Base-by-base conservation (phyloP, 2,113 vertebrate genomes). In the Pipa parva region DNA sequence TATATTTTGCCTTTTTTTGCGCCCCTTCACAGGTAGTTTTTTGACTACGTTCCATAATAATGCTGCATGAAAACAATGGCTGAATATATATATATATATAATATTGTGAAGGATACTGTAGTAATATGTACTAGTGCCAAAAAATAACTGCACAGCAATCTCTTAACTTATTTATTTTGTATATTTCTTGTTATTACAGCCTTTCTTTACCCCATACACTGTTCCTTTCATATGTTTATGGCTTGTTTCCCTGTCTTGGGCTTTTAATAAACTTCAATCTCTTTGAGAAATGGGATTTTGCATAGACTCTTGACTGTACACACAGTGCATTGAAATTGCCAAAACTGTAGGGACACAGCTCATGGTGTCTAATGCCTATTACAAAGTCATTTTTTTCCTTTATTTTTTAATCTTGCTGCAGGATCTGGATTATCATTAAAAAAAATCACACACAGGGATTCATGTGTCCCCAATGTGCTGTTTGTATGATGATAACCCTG, bases 401-500 rank as follows among this genome's bases (percentile, higher is more conserved):
- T 49, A 49, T 24, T 49, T 49, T 59, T 29, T 54, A 50, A 61
- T 69, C 66, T 61, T 33, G 45, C 56, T 22, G 48, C 49, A 54
- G 49, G 36, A 61, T 48, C 46, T 45, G 50, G 59, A 42, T 69
- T 69, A 69, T 69, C 66, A 69, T 60, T 58, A 69, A 42, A 69
- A 20, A 67, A 50, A 54, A 58, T 61, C 45, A 57, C 60, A 48
- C 60, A 51, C 58, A 45, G 48, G 66, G 48, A 60, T 58, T 48
- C 57, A 29, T 27, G 36, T 59, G 58, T 61, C 57, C 66, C 57
- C 26, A 49, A 49, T 49, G 46, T 49, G 46, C 46, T 49, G 46
- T 59, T 69, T 69, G 55, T 69, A 24, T 69, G 57, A 69, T 69
- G 57, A 69, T 61, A 69, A 69, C 57, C 66, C 58, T 54, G 50